Base-by-base conservation (phyloP, 1,140 invertebrate genomes). In the Fopius arisanus region DNA sequence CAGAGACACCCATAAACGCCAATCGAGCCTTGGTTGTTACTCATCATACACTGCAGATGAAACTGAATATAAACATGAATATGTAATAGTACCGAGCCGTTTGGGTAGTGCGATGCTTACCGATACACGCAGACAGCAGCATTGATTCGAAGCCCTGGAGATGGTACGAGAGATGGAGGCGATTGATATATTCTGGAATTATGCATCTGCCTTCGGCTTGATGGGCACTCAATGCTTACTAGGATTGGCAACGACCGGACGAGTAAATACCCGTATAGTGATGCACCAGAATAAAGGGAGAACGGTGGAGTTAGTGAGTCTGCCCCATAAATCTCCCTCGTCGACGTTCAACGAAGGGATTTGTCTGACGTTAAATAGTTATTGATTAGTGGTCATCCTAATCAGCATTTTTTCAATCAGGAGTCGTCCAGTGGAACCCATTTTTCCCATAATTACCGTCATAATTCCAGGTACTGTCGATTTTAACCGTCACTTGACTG, bases 181-280 rank as follows among this genome's bases (percentile, higher is more conserved):
- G 54, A 72, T 72, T 72, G 70, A 72, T 72, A 72, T 72, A 72
- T 72, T 72, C 70, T 23, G 14, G 70, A 72, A 72, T 72, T 65
- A 72, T 66, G 70, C 62, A 63, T 51, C 68, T 72, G 59, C 54
- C 54, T 63, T 72, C 43, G 59, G 59, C 19, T 72, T 72, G 62
- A 65, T 63, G 70, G 70, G 33, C 33, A 72, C 70, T 72, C 70
- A 43, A 72, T 72, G 59, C 29, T 70, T 33, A 66, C 63, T 16
- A 19, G 29, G 29, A 43, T 68, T 28, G 66, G 40, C 40, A 68
- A 68, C 33, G 29, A 67, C 16, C 29, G 28, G 26, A 19, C 29
- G 28, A 67, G 40, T 41, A 68, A 68, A 68, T 68, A 68, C 33
- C 54, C 54, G 23, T 59, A 59, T 26, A 59, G 54, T 26, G 54